A percentile compares a stretch with the other conserved stretches of the same genome.
Evolutionary conservation across 2,888 invertebrate genomes (phyloP).

Genomic region (Drosophila paramelanica): DNA sequence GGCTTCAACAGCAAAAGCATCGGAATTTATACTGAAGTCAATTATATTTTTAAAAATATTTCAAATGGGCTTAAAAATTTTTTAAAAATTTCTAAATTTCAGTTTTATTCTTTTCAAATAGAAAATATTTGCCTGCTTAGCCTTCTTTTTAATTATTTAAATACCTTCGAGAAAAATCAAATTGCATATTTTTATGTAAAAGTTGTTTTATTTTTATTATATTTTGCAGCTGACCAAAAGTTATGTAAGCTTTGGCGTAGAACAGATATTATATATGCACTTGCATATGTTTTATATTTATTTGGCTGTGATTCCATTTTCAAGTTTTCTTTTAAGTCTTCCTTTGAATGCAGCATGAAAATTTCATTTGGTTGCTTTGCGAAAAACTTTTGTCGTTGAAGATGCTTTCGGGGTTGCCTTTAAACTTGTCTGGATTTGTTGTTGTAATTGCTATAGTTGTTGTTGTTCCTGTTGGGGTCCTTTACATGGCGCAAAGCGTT

Average conservation of each 20-base stretch:
- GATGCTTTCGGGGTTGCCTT: slow-evolving; percentile 61
- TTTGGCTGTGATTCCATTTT: slow-evolving; percentile 32
- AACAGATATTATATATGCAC: slow-evolving; percentile 8
- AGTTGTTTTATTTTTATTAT: not conserved
- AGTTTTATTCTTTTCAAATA: too few relatives aligned
- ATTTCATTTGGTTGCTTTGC: slow-evolving; percentile 77
- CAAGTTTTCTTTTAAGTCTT: slow-evolving; percentile 26
- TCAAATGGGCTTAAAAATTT: too few relatives aligned
- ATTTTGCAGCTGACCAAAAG: slow-evolving; percentile 2
- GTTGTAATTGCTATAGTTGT: slow-evolving; percentile 44
- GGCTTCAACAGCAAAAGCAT: not conserved
- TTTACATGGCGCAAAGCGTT: slow-evolving; percentile 66
- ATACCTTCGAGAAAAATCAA: not conserved
- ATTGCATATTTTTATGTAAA: not conserved
- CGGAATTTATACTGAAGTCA: too few relatives aligned
- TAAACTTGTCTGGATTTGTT: slow-evolving; percentile 72
- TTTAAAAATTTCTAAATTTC: too few relatives aligned
- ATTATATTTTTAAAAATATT: too few relatives aligned
- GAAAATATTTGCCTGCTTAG: too few relatives aligned
- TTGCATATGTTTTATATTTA: slow-evolving; percentile 24
- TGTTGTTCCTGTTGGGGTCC: slow-evolving; percentile 41
- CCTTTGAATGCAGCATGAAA: slow-evolving; percentile 65
- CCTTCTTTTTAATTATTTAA: slow-evolving; percentile 1
- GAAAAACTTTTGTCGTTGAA: slow-evolving; percentile 58
- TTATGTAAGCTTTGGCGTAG: slow-evolving; percentile 12